Conservation (phyloP, 2,888 invertebrate species). For the Ochlodes sylvanus region DNA sequence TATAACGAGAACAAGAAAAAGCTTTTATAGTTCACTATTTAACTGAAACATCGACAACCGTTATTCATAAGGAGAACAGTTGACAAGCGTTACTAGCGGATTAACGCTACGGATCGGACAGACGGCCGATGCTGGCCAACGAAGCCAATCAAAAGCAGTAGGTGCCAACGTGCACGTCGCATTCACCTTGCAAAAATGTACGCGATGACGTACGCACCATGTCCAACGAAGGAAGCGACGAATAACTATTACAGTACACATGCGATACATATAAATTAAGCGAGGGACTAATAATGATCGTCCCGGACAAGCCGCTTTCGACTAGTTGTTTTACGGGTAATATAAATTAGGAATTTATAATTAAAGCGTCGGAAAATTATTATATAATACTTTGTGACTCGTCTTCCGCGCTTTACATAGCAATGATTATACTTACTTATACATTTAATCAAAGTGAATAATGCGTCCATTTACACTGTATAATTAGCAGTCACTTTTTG, state of each 20-base stretch:
- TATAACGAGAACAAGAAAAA: not conserved
- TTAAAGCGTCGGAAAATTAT: not conserved
- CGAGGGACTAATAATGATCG: conserved; percentile 24
- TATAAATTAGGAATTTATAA: conserved; percentile 7
- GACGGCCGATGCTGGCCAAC: conserved; percentile 14
- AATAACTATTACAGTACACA: conserved; percentile 28
- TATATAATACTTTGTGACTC: not conserved
- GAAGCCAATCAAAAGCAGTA: conserved; percentile 34
- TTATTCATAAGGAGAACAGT: conserved; percentile 25
- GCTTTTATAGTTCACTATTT: conserved; percentile 1
- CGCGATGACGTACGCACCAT: conserved; percentile 29
- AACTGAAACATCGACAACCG: conserved; percentile 2
- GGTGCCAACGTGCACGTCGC: conserved; percentile 31
- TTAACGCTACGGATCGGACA: conserved; percentile 36
- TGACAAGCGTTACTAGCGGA: conserved; percentile 39
- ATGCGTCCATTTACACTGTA: not conserved
- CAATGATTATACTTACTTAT: not conserved
- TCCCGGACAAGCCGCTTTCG: conserved; percentile 1
- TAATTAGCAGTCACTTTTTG: not conserved
- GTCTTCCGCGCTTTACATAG: not conserved
- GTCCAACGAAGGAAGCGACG: conserved; percentile 30
- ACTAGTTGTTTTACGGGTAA: conserved; percentile 5
- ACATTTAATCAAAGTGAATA: not conserved
- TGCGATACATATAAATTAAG: conserved; percentile 31
- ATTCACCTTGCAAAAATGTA: conserved; percentile 37